Conservation (phyloP, 2,888 invertebrate genomes). For the Lypha dubia region DNA sequence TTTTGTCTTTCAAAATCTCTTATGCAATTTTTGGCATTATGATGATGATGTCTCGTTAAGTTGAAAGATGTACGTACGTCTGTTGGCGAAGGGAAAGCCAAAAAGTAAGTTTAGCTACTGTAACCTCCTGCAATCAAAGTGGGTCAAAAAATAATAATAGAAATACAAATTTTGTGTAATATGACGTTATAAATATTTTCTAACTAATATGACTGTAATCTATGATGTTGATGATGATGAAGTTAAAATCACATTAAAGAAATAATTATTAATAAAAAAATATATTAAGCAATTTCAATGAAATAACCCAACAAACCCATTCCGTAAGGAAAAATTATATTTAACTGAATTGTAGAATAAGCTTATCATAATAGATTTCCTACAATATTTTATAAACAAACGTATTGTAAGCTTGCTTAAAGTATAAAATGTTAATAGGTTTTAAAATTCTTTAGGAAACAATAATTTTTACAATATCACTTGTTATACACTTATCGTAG, state of each 20-base stretch:
- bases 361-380: too few species aligned
- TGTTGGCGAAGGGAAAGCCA: not conserved
- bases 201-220: conserved; percentile 47
- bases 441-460: too few species aligned
- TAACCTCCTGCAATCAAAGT: conserved; percentile 2
- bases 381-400: too few species aligned
- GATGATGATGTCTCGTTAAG: conserved; percentile 21
- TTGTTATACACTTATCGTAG: too few species aligned
- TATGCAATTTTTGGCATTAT: conserved; percentile 53
- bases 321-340: too few species aligned
- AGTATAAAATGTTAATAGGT: too few species aligned
- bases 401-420: too few species aligned
- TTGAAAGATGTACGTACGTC: not conserved
- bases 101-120: not conserved
- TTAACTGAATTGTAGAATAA: too few species aligned
- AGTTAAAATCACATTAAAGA: conserved; percentile 22
- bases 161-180: not conserved
- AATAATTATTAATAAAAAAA: not conserved
- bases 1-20: conserved; percentile 41
- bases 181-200: conserved; percentile 19
- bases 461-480: too few species aligned
- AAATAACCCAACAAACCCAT: not conserved
- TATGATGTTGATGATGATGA: not conserved
- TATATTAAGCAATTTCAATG: not conserved
- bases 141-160: conserved; percentile 15